A percentile compares a stretch with the other conserved stretches of the same genome.
Evolutionary conservation across 1,140 invertebrate species (phyloP).

Genomic region (Dendroctonus valens): DNA sequence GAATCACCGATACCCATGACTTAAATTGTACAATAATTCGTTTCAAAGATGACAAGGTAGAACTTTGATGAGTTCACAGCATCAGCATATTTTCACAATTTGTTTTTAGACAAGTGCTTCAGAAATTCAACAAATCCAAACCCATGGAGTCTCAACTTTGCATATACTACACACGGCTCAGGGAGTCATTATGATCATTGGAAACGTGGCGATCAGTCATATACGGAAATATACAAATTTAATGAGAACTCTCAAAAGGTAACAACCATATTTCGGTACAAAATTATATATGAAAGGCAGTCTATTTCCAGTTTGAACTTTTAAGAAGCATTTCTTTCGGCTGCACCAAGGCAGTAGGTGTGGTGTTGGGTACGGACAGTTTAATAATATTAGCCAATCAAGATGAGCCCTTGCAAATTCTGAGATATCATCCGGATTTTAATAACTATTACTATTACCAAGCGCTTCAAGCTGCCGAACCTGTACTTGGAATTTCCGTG

Average conservation of each 20-base stretch:
- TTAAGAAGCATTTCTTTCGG: conserved; percentile 38
- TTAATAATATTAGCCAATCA: conserved; percentile 43
- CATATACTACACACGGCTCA: conserved; percentile 41
- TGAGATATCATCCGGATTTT: conserved; percentile 41
- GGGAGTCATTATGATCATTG: conserved; percentile 42
- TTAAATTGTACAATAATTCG: conserved; percentile 38
- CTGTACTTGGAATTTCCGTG: conserved; percentile 37
- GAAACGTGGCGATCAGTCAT: conserved; percentile 33
- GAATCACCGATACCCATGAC: conserved; percentile 34
- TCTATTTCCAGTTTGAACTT: conserved; percentile 40
- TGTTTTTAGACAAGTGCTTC: conserved; percentile 30
- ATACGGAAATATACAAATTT: conserved; percentile 41
- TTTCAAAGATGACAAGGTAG: conserved; percentile 39
- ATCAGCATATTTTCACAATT: neutral
- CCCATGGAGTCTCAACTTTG: conserved; percentile 33
- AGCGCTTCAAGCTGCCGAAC: conserved; percentile 37
- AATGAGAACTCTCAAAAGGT: conserved; percentile 40
- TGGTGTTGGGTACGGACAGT: conserved; percentile 40
- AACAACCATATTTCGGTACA: neutral
- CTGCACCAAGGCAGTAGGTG: conserved; percentile 39
- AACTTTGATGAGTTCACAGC: neutral
- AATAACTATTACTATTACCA: conserved; percentile 46
- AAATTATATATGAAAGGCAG: too few species aligned
- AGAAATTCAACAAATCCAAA: conserved; percentile 40
- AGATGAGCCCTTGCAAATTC: conserved; percentile 35